Percentiles rank a stretch among this genome's conserved stretches.
phyloP scores from a whole-genome alignment of 2,113 vertebrate genomes.

The Canis aureus region DNA sequence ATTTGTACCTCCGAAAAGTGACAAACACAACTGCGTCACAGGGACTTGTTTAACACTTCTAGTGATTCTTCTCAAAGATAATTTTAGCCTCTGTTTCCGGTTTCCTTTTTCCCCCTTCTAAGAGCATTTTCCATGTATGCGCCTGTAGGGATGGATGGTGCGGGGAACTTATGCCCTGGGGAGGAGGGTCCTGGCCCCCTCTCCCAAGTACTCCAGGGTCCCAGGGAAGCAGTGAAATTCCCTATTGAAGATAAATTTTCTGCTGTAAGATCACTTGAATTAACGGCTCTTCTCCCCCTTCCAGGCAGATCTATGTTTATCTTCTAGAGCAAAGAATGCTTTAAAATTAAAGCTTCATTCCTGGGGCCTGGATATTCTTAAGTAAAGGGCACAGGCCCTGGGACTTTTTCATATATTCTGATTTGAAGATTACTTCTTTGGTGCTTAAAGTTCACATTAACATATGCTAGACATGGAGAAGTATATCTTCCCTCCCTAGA shows the following conservation, averaged over 20 bases:
- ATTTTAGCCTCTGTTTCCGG: constrained; percentile 84
- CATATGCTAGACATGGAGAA: constrained; percentile 77
- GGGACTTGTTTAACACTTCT: constrained; percentile 76
- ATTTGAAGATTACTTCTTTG: constrained; percentile 76
- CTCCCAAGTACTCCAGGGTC: constrained; percentile 43
- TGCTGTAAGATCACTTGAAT: constrained; percentile 28
- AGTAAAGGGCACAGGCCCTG: constrained; percentile 69
- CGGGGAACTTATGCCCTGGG: neutral
- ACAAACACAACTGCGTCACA: constrained; percentile 63
- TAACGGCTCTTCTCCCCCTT: constrained; percentile 39
- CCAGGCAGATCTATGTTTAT: constrained; percentile 67
- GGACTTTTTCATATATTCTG: constrained; percentile 65
- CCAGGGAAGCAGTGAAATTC: constrained; percentile 48
- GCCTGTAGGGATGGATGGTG: neutral
- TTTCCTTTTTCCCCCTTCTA: constrained; percentile 72
- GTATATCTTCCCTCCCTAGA: constrained; percentile 54
- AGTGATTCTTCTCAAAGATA: constrained; percentile 84
- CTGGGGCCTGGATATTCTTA: constrained; percentile 69
- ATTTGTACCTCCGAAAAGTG: constrained; percentile 63
- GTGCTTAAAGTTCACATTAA: constrained; percentile 84
- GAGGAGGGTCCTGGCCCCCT: neutral
- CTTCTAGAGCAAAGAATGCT: constrained; percentile 75
- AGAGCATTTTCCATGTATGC: constrained; percentile 61
- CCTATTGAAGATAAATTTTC: constrained; percentile 46
- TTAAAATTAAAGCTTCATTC: constrained; percentile 77